Base-by-base conservation (phyloP, 2,113 vertebrate genomes). In the Cairina moschata region DNA sequence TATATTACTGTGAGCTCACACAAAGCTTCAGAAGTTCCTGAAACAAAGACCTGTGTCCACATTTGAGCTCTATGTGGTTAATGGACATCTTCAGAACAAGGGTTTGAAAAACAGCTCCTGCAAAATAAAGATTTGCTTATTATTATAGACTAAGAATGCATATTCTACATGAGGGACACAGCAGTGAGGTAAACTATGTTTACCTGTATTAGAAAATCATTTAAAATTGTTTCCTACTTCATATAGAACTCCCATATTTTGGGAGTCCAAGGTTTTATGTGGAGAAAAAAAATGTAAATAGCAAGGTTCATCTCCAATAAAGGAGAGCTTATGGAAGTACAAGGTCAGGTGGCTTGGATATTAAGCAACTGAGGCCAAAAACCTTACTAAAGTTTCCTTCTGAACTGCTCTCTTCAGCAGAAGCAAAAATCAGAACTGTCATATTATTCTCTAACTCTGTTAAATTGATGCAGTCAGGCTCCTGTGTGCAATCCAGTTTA, bases 391-490 rank as follows among this genome's bases (percentile, higher is more conserved):
- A 36, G 54, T 76, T 84, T 92, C 26, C 44, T 75, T 50, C 87
- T 67, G 56, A 93, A 59, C 40, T 59, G 17, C 31, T 87, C 67
- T 92, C 79, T 68, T 72, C 65, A 71, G 26, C 15, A 8, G 71
- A 80, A 86, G 60, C 29, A 79, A 90, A 89, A 93, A 77, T 44
- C 38, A 73, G 59, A 86, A n/a, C 48, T 56, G 81, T 65, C 69
- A n/a, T 46, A 76, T 26, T 72, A 29, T 86, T 83, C 76, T 74
- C 68, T 90, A 90, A 92, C 66, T 88, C 78, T 50, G n/a, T 86
- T 96, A 90, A 94, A 75, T 12, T 80, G 83, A 87, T 80, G 32
- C 21, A 67, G 73, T 93, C 92, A 62, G 84, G 69, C 38, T 95
- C 59, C 77, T 2, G 5, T 60, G 66, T 91, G 66, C 66, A 96